phyloP scores from a whole-genome alignment of 1,140 invertebrate species.

The Stenopsyche tienmushanensis region DNA sequence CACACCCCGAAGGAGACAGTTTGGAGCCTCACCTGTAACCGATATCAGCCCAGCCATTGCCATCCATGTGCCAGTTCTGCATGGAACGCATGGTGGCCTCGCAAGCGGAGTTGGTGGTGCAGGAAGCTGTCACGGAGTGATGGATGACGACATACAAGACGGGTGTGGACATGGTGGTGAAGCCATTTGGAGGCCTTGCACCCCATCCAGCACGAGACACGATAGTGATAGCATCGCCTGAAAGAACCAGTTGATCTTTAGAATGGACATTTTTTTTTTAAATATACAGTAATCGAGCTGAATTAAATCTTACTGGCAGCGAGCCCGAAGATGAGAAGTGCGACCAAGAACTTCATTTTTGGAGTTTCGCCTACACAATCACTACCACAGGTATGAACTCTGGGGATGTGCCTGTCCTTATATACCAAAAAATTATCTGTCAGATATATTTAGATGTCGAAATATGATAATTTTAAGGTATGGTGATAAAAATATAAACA shows the following conservation, averaged over 20 bases:
- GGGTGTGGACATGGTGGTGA: slow-evolving; percentile 56
- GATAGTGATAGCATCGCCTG: slow-evolving; percentile 38
- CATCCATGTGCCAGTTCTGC: slow-evolving; percentile 62
- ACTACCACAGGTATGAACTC: not conserved
- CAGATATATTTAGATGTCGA: no score
- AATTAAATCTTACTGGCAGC: not conserved
- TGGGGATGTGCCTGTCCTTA: no score
- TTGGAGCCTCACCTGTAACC: slow-evolving; percentile 57
- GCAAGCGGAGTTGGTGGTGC: slow-evolving; percentile 57
- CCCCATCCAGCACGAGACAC: slow-evolving; percentile 62
- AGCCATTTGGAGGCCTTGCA: slow-evolving; percentile 57
- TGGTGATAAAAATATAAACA: no score
- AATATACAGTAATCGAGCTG: not conserved
- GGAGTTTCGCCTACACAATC: not conserved
- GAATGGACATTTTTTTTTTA: not conserved
- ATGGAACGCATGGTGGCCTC: slow-evolving; percentile 56
- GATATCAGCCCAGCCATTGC: slow-evolving; percentile 67
- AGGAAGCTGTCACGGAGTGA: slow-evolving; percentile 66
- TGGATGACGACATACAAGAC: slow-evolving; percentile 76
- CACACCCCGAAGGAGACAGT: not conserved
- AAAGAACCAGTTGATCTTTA: not conserved
- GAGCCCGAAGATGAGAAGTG: not conserved
- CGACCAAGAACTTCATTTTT: not conserved
- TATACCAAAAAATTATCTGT: no score
- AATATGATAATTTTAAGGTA: no score